Conservation (phyloP, 2,113 vertebrate genomes). For the Syngnathus typhle region DNA sequence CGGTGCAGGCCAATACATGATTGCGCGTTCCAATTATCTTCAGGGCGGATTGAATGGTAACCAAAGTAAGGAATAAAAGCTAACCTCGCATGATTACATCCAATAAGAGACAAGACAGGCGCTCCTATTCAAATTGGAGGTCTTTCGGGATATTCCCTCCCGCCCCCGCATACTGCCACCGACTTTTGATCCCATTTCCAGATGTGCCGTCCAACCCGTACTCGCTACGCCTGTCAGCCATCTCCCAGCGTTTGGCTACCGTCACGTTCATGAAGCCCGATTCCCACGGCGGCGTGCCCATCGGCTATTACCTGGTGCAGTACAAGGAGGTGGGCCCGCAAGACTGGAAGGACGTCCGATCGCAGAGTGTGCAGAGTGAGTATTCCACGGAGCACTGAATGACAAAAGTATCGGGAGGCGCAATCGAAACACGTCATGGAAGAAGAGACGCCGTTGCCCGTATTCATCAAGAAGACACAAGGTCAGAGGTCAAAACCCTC, state of each 20-base stretch:
- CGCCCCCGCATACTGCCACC: too few species aligned
- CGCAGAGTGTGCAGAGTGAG: constrained; percentile 96
- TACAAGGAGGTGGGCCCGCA: constrained; percentile 84
- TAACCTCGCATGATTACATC: constrained; percentile 28
- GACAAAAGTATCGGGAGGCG: not conserved
- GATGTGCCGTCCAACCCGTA: constrained; percentile 93
- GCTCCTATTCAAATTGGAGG: not conserved
- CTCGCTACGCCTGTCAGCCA: constrained; percentile 81
- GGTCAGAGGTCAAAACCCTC: not conserved
- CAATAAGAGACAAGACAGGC: not conserved
- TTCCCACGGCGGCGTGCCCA: constrained; percentile 94
- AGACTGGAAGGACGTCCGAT: constrained; percentile 88
- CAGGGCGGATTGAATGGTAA: constrained; percentile 61
- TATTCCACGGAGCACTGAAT: constrained; percentile 25
- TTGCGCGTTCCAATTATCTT: constrained; percentile 61
- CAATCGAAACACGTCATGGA: not conserved
- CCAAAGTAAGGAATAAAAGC: constrained; percentile 45
- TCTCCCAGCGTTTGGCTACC: constrained; percentile 88
- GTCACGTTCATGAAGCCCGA: constrained; percentile 91
- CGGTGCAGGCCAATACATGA: constrained; percentile 48
- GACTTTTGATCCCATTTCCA: constrained; percentile 41
- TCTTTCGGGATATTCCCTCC: not conserved
- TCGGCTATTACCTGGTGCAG: constrained; percentile 92
- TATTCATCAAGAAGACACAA: not conserved
- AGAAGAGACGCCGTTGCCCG: not conserved